A percentile compares a stretch with the other conserved stretches of the same genome.
Conservation (phyloP, 1,140 invertebrate genomes). For the Diachasmimorpha longicaudata region DNA sequence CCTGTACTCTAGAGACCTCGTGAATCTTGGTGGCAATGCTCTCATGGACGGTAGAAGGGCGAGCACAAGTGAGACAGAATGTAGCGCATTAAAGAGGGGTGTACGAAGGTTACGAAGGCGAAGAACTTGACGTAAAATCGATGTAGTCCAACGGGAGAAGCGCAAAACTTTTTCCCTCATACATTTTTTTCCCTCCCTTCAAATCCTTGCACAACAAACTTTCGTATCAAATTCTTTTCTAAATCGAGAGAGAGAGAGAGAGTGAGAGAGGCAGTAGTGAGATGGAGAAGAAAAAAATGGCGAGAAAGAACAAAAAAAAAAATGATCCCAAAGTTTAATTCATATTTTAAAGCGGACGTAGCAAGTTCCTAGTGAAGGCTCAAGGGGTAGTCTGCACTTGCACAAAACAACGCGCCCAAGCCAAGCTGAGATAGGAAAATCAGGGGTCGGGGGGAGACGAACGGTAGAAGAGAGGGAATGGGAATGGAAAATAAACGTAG, state of each 20-base stretch:
- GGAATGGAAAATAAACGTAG: slow-evolving; percentile 59
- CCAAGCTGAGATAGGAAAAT: not conserved
- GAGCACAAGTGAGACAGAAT: not conserved
- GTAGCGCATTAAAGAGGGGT: slow-evolving; percentile 11
- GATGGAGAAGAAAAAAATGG: not conserved
- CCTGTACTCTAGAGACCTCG: not conserved
- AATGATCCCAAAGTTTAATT: not conserved
- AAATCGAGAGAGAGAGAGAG: not conserved
- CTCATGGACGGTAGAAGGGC: not conserved
- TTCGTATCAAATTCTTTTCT: not conserved
- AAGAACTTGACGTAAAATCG: slow-evolving; percentile 6
- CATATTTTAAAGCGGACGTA: not conserved
- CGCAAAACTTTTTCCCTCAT: slow-evolving; percentile 1
- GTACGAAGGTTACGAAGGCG: slow-evolving; percentile 11
- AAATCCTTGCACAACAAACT: slow-evolving; percentile 9
- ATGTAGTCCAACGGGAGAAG: slow-evolving; percentile 16
- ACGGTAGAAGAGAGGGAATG: slow-evolving; percentile 30
- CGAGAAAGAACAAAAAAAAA: not conserved
- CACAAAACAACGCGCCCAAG: not conserved
- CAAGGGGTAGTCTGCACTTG: not conserved
- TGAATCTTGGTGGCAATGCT: slow-evolving; percentile 1
- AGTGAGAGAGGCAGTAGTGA: not conserved
- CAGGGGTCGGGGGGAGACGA: not conserved
- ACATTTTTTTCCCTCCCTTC: not conserved
- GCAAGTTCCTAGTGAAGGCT: not conserved